A percentile compares a stretch with the other conserved stretches of the same genome.
Conservation (phyloP, 2,888 invertebrate genomes). For the Calephelis perditalis region DNA sequence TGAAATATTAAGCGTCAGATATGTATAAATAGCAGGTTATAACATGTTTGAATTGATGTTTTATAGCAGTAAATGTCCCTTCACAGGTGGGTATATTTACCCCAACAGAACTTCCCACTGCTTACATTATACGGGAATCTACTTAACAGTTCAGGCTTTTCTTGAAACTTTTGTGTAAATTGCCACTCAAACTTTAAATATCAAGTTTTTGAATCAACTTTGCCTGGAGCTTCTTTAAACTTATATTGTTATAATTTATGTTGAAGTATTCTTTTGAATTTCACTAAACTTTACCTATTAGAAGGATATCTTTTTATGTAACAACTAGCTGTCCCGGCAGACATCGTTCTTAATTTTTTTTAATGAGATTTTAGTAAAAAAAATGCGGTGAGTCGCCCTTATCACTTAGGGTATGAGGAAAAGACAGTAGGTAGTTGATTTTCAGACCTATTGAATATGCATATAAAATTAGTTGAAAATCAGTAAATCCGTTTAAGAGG, state of each 20-base stretch:
- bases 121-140: conserved; percentile 49
- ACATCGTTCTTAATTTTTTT: too few relatives aligned
- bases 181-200: conserved; percentile 54
- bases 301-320: neutral
- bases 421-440: too few relatives aligned
- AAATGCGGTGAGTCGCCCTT: too few relatives aligned
- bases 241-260: conserved; percentile 20
- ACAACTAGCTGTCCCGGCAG: too few relatives aligned
- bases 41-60: too few relatives aligned
- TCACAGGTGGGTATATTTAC: conserved; percentile 14
- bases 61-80: neutral
- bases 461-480: too few relatives aligned
- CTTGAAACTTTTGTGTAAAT: conserved; percentile 50
- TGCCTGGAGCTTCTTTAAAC: conserved; percentile 33
- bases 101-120: conserved; percentile 28
- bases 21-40: too few relatives aligned
- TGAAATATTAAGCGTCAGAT: too few relatives aligned
- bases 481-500: too few relatives aligned
- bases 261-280: conserved; percentile 16
- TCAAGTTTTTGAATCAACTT: conserved; percentile 48
- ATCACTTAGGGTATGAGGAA: too few relatives aligned
- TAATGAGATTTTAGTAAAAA: too few relatives aligned
- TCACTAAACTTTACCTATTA: neutral
- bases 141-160: conserved; percentile 43
- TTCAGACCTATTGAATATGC: too few relatives aligned